Evolutionary conservation across 2,888 invertebrate genomes (phyloP), one percentile per base, ranked within the genome.

Genomic region (Hedya salicella): DNA sequence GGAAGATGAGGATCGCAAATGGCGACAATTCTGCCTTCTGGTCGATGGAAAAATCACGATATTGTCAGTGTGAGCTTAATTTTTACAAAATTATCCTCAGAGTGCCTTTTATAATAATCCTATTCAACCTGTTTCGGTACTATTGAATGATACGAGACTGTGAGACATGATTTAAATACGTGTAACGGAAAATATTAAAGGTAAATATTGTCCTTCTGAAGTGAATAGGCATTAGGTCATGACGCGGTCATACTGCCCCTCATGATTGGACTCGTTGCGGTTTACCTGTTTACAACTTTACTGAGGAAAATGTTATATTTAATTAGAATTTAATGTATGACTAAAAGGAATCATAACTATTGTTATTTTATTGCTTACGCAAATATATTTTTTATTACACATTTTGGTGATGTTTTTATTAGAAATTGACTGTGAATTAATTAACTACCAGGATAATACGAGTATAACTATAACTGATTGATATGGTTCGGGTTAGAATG

Each of bases 281-380:
- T 65, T 65, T 60, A 21, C 65, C 65, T 65, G 65, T 65, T 65
- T 65, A 65, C 65, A 39, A 39, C 59, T 40, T 19, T 25, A 16
- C 17, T 14, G 19, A 53, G 53, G 36, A 65, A 60, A 60, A 39
- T 21, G 19, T 53, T 48, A 36, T 13, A 44, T 52, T 57, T 59
- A 46, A 59, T 59, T 52, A 44, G 42, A 57, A 52, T 46, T 57
- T 32, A 17, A 21, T 36, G 16, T 56, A 52, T 64, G 57, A 59
- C 52, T 59, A 44, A 19, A 46, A 42, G 64, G 59, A 59, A 44
- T 50, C 52, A 56, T 44, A 13, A 40, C 30, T 54, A 6, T 16
- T 30, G n/a, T 17, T 4, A 25, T 25, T 25, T 3, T 25, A 11
- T 9, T 36, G 17, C 52, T 32, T 16, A 54, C 4, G 40, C 54